Evolutionary conservation across 2,797 vertebrate genomes (phyloP).

Genomic region (Aulostomus chinensis): DNA sequence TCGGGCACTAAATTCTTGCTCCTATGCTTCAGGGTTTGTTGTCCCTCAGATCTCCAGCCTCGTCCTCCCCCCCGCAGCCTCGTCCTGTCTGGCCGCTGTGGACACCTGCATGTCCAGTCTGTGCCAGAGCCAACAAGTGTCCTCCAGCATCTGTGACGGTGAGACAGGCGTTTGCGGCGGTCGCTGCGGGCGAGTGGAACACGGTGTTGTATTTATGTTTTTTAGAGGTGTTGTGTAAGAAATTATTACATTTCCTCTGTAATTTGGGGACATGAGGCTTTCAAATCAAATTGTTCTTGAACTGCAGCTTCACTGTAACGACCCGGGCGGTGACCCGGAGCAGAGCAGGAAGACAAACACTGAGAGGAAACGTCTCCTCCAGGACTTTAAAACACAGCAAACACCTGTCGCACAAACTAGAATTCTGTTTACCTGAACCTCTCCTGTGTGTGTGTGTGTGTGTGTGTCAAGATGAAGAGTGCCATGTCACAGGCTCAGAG

Average conservation of each 20-base stretch:
- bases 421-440: too few relatives aligned
- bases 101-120: constrained; percentile 77
- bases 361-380: too few relatives aligned
- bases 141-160: constrained; percentile 80
- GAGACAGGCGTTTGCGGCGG: constrained; percentile 43
- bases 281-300: constrained; percentile 40
- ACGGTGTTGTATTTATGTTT: background rate
- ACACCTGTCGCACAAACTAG: constrained; percentile 48
- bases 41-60: constrained; percentile 60
- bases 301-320: constrained; percentile 50
- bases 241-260: constrained; percentile 26
- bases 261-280: constrained; percentile 14
- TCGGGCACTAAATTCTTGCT: too few relatives aligned
- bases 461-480: constrained; percentile 76
- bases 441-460: constrained; percentile 28
- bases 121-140: too few relatives aligned
- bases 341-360: constrained; percentile 15
- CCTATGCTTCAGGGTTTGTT: constrained; percentile 78
- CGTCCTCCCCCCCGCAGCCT: constrained; percentile 45
- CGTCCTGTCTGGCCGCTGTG: constrained; percentile 68
- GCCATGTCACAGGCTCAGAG: constrained; percentile 76
- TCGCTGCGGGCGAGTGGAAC: too few relatives aligned
- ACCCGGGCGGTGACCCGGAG: constrained; percentile 48
- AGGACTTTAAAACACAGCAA: background rate
- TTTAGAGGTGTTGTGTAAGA: background rate